Conservation (phyloP, 2,888 invertebrate species). For the Baronia brevicornis region DNA sequence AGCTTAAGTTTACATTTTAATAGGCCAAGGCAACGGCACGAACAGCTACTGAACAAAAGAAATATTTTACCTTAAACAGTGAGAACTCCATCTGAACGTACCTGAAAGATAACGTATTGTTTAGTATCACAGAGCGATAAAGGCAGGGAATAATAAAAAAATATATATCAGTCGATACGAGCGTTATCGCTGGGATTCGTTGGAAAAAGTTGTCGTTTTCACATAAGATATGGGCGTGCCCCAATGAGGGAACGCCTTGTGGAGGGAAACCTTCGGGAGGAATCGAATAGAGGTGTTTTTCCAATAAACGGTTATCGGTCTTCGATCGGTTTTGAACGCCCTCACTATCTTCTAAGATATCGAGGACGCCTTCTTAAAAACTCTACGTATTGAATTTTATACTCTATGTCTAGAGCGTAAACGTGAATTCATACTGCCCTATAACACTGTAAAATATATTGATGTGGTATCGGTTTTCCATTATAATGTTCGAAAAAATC, state of each 20-base stretch:
- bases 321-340: conserved; percentile 72
- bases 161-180: conserved; percentile 41
- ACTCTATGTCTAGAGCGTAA: conserved; percentile 37
- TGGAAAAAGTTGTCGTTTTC: conserved; percentile 52
- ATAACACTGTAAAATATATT: conserved; percentile 62
- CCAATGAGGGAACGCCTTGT: conserved; percentile 51
- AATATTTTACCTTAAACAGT: conserved; percentile 12
- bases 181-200: conserved; percentile 37
- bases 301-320: conserved; percentile 63
- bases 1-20: conserved; percentile 6
- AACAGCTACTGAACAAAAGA: conserved; percentile 7
- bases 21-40: conserved; percentile 6
- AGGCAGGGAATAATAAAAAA: conserved; percentile 28
- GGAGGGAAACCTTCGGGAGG: conserved; percentile 46
- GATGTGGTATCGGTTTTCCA: conserved; percentile 75
- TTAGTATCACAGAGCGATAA: conserved; percentile 13
- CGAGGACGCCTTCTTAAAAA: conserved; percentile 72
- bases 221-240: conserved; percentile 71
- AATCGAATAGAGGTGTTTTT: conserved; percentile 65
- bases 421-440: conserved; percentile 34
- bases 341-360: conserved; percentile 74
- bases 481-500: conserved; percentile 39
- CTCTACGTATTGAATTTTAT: conserved; percentile 28
- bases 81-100: conserved; percentile 18
- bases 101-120: conserved; percentile 17